Conservation (phyloP, 2,888 invertebrate species). For the Phyllotreta striolata region DNA sequence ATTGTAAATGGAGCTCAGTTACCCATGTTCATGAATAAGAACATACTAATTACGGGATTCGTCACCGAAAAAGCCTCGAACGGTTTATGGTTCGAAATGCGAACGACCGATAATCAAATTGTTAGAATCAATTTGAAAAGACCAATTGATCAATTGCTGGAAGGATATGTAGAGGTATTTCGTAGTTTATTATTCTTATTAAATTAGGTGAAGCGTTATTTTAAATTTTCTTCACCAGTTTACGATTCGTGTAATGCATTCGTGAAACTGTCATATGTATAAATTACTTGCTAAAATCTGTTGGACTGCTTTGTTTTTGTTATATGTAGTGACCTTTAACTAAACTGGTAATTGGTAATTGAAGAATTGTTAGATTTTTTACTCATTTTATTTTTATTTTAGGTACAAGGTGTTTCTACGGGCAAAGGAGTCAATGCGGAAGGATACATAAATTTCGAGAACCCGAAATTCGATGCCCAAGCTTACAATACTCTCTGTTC, state of each 20-base stretch:
- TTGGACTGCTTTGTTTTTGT: too few relatives aligned
- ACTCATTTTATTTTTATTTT: too few relatives aligned
- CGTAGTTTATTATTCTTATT: conserved; percentile 8
- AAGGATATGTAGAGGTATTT: conserved; percentile 57
- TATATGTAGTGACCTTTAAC: too few relatives aligned
- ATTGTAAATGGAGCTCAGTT: conserved; percentile 56
- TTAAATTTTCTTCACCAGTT: too few relatives aligned
- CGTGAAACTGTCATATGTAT: too few relatives aligned
- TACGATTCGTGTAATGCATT: too few relatives aligned
- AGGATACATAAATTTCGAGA: conserved; percentile 48
- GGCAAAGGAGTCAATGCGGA: conserved; percentile 48
- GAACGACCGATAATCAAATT: conserved; percentile 53
- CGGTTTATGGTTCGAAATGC: conserved; percentile 53
- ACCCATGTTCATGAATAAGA: conserved; percentile 50
- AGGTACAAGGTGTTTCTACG: conserved; percentile 50
- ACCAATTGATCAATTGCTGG: conserved; percentile 50
- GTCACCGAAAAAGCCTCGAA: conserved; percentile 52
- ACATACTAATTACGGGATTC: conserved; percentile 54
- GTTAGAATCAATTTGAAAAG: conserved; percentile 54
- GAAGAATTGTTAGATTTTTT: too few relatives aligned
- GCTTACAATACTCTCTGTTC: conserved; percentile 49
- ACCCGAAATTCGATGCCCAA: conserved; percentile 49
- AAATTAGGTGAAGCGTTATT: background rate
- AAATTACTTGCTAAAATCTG: too few relatives aligned
- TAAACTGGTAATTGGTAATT: too few relatives aligned